phyloP scores from a whole-genome alignment of 2,113 vertebrate genomes.

The Oreotrochilus melanogaster region DNA sequence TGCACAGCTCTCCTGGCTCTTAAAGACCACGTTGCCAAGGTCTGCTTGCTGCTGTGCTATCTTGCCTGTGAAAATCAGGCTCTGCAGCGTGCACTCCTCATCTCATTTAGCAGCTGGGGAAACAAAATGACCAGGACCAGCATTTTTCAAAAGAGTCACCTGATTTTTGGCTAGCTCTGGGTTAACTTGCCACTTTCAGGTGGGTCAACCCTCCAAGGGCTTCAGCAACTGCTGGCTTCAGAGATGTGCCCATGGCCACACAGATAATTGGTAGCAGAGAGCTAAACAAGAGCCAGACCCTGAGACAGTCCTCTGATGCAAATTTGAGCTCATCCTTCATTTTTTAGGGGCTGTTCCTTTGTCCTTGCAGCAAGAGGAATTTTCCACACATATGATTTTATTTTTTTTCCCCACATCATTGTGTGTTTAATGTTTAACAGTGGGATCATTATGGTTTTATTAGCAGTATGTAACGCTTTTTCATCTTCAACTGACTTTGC shows the following conservation, averaged over 20 bases:
- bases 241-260: background rate
- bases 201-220: background rate
- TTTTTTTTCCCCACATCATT: background rate
- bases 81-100: background rate
- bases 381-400: constrained; percentile 9
- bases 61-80: background rate
- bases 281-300: background rate
- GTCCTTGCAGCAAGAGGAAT: constrained; percentile 19
- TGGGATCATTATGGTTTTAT: constrained; percentile 48
- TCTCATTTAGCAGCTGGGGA: background rate
- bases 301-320: background rate
- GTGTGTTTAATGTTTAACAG: constrained; percentile 63
- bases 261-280: background rate
- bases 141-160: background rate
- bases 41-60: background rate
- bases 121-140: background rate
- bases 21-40: background rate
- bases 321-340: background rate
- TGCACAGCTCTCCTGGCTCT: background rate
- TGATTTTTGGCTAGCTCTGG: background rate
- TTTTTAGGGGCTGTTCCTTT: constrained; percentile 15
- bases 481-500: constrained; percentile 55
- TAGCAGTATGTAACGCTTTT: constrained; percentile 25
- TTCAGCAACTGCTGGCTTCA: background rate
- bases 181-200: background rate